Evolutionary conservation across 2,113 vertebrate species (phyloP), one percentile per base, ranked within the genome.

Genomic region (Puntigrus tetrazona): DNA sequence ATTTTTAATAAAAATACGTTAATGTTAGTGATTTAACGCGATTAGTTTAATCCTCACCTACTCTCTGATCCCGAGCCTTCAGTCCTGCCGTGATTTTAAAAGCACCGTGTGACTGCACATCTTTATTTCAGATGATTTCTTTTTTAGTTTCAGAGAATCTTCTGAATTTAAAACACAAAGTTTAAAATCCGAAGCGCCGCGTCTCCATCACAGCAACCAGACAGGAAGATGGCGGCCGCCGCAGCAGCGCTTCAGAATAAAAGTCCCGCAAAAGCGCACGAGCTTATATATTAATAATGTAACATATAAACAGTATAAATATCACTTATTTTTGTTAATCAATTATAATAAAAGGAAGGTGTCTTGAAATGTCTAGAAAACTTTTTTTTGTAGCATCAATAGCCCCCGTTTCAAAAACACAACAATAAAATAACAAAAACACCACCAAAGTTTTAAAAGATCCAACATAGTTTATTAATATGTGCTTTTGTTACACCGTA

Each of bases 401-500:
- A 52, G 18, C 18, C 22, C 50, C 50, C 7, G 50, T 1, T 22
- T 52, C 0, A 52, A 52, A 16, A 50, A 20, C 8, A 36, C 18
- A 4, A 31, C n/a, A 43, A 63, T 18, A 3, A 5, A 50, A 50
- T 20, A 5, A 50, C 45, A 50, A 80, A 65, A 50, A 50, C 1
- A 75, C 27, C 38, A 29, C 41, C 14, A 41, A 13, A n/a, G 14
- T 20, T 1, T 43, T 31, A n/a, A 77, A 55, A 78, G 31, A 38
- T 34, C 59, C 76, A 59, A 18, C 57, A 63, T 29, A n/a, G 67
- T 82, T 85, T 85, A 83, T 83, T 83, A 80, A 67, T 67, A 61
- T 87, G 84, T 83, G 83, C 80, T 87, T 87, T 74, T 77, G 10
- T 77, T 78, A 41, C 61, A 55, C 4, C 36, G 1, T 79, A 45